phyloP scores from a whole-genome alignment of 92 coral and sea anemone genomes.

The Umimayanthus chanpuru region DNA sequence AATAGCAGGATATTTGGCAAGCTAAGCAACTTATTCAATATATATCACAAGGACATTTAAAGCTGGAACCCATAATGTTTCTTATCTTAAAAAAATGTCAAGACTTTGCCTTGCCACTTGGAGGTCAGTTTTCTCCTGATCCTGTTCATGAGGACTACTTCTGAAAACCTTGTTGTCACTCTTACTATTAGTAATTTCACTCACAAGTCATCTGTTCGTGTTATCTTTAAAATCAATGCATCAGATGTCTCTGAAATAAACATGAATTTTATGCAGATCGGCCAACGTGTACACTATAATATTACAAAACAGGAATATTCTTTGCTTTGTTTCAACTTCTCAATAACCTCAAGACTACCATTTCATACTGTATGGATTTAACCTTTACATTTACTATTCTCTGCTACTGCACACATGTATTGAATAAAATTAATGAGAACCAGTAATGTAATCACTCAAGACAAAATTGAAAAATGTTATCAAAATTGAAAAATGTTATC shows the following conservation, averaged over 20 bases:
- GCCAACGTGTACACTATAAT: neutral
- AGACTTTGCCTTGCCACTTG: conserved; percentile 41
- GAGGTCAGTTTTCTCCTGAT: conserved; percentile 36
- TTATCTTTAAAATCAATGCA: conserved; percentile 31
- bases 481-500: neutral
- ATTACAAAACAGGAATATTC: neutral
- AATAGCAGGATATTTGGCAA: neutral
- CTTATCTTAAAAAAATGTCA: neutral
- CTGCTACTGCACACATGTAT: neutral
- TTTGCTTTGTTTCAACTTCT: neutral
- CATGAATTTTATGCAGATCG: conserved; percentile 27
- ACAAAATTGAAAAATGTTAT: too few species aligned
- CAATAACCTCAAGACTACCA: neutral
- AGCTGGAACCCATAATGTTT: neutral
- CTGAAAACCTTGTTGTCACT: neutral
- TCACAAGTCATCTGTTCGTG: conserved; percentile 9
- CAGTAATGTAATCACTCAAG: neutral
- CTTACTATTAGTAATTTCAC: conserved; percentile 1
- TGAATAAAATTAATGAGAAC: neutral
- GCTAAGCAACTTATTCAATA: neutral
- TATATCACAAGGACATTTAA: neutral
- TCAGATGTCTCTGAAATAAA: neutral
- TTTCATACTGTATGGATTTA: neutral
- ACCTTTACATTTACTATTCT: neutral
- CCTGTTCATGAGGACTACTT: conserved; percentile 26